Conservation (phyloP, 2,888 invertebrate species). For the Philereme transversata region DNA sequence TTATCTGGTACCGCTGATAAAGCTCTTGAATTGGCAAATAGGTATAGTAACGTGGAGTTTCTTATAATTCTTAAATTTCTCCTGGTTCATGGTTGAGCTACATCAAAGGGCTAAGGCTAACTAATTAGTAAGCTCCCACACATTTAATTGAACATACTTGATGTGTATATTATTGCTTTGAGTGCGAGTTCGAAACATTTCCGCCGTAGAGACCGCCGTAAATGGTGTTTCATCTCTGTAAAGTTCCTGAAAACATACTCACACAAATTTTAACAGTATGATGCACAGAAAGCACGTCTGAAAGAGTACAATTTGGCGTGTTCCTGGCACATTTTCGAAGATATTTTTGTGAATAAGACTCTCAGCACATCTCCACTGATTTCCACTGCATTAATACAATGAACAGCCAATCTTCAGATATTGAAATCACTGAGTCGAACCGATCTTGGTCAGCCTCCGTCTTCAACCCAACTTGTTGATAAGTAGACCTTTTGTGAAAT, state of each 20-base stretch:
- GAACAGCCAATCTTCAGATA: neutral
- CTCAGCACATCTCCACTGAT: too few species aligned
- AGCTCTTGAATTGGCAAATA: too few species aligned
- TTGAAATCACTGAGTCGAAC: constrained; percentile 9
- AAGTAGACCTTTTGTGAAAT: constrained; percentile 31
- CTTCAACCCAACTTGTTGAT: constrained; percentile 39
- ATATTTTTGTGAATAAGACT: too few species aligned
- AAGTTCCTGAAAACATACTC: neutral
- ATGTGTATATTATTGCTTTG: neutral
- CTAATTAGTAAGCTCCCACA: neutral
- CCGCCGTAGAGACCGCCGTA: neutral
- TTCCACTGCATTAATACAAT: too few species aligned
- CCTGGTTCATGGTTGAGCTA: too few species aligned
- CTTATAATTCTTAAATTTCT: too few species aligned
- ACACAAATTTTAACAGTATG: neutral
- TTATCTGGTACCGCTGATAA: too few species aligned
- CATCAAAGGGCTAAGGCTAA: neutral
- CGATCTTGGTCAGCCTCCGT: constrained; percentile 31
- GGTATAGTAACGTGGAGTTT: too few species aligned
- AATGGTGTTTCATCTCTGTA: neutral
- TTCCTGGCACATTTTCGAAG: too few species aligned
- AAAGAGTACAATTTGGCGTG: too few species aligned
- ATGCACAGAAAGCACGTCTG: too few species aligned
- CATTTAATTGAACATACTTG: neutral
- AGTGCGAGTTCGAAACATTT: neutral